A percentile compares a stretch with the other conserved stretches of the same genome.
These are phyloP conservation scores for Myrmecobius fasciatus DNA, from an alignment of 2,113 vertebrate species.

Conservation along the genomic window DNA sequence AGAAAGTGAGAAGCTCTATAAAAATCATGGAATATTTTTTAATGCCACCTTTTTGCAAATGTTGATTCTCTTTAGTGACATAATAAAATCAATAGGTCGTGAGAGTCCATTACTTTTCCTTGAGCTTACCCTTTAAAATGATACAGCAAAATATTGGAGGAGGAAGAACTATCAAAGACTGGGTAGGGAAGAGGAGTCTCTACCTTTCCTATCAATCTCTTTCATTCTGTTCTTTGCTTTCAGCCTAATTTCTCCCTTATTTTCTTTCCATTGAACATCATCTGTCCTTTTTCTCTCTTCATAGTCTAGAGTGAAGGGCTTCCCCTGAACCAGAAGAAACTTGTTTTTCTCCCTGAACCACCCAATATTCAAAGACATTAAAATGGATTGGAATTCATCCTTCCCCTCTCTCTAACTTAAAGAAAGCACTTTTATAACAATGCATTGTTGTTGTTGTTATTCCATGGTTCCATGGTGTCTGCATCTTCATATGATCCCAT, in stretches of 20 bases:
- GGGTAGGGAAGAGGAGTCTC: neutral
- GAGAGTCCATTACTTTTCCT: neutral
- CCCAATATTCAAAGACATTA: neutral
- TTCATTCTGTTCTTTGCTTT: neutral
- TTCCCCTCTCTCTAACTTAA: neutral
- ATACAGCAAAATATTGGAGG: neutral
- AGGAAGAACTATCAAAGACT: neutral
- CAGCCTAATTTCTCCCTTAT: neutral
- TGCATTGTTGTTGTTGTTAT: neutral
- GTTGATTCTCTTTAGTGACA: neutral
- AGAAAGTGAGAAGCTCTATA: neutral
- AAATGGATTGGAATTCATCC: neutral
- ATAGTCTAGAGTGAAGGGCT: neutral
- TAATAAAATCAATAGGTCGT: neutral
- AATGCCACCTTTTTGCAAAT: neutral
- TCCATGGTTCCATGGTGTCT: neutral
- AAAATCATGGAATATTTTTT: constrained; percentile 17
- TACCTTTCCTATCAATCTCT: neutral
- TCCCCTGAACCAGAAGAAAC: neutral
- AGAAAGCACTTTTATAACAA: neutral
- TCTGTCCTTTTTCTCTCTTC: neutral
- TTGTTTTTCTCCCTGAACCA: neutral
- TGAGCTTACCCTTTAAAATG: neutral
- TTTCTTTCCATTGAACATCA: neutral
- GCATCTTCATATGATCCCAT: neutral